Evolutionary conservation across 2,113 vertebrate species (phyloP).

Genomic region (Danionella cerebrum): DNA sequence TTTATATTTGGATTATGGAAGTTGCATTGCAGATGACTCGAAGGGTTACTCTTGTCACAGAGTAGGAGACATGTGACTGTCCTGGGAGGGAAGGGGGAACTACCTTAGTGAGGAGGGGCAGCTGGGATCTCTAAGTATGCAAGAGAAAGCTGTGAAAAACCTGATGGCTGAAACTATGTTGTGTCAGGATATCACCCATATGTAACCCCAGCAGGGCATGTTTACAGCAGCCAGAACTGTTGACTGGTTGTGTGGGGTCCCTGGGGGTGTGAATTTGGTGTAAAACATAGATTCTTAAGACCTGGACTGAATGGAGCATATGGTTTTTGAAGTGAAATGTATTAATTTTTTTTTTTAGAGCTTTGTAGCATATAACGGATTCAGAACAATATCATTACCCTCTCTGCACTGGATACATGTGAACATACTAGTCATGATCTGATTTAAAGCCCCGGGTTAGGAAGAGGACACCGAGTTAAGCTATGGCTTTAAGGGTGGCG

Average conservation of each 20-base stretch:
- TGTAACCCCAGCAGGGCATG: slow-evolving; percentile 1
- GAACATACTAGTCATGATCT: slow-evolving; percentile 1
- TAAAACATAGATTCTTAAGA: slow-evolving; percentile 8
- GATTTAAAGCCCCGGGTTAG: slow-evolving; percentile 8
- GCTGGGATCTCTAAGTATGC: slow-evolving; percentile 20
- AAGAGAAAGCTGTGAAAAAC: slow-evolving; percentile 28
- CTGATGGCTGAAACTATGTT: slow-evolving; percentile 11
- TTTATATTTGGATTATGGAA: too few species aligned
- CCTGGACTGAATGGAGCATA: background rate
- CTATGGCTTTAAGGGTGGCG: slow-evolving; percentile 34
- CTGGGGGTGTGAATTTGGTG: slow-evolving; percentile 17
- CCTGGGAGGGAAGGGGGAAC: background rate
- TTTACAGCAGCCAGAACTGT: background rate
- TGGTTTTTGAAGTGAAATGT: background rate
- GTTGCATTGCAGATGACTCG: slow-evolving; percentile 12
- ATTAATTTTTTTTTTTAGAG: background rate
- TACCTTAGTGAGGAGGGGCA: slow-evolving; percentile 1
- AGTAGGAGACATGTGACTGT: background rate
- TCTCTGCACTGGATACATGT: slow-evolving; percentile 12
- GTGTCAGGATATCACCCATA: background rate
- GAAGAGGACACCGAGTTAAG: background rate
- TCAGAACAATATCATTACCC: too few species aligned
- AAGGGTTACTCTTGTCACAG: background rate
- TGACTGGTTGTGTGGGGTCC: background rate
- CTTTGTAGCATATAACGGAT: too few species aligned